Evolutionary conservation across 2,888 invertebrate genomes (phyloP).

Genomic region (Tetanocera ferruginea): DNA sequence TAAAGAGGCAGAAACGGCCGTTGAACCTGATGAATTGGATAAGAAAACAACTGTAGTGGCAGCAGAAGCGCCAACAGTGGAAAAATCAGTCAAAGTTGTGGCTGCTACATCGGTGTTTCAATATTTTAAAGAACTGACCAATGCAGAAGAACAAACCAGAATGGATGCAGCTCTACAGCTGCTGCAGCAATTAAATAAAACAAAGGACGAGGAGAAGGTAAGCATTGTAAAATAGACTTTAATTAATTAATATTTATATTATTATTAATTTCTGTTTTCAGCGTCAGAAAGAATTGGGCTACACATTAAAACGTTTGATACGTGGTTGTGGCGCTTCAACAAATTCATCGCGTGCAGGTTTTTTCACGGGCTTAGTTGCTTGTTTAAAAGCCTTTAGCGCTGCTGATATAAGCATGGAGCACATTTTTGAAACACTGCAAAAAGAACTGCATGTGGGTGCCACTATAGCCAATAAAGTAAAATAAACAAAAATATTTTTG

Average conservation of each 20-base stretch:
- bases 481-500: not conserved
- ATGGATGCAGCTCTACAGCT: constrained; percentile 55
- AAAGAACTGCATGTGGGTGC: constrained; percentile 76
- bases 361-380: constrained; percentile 78
- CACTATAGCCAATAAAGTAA: constrained; percentile 56
- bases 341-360: constrained; percentile 76
- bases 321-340: constrained; percentile 81
- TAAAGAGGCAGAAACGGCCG: constrained; percentile 16
- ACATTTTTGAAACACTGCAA: constrained; percentile 74
- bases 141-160: constrained; percentile 52
- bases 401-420: constrained; percentile 71
- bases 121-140: constrained; percentile 59
- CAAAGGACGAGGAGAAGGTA: constrained; percentile 57
- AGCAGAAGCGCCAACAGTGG: not conserved
- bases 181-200: constrained; percentile 54
- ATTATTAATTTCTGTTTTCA: constrained; percentile 68
- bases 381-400: constrained; percentile 70
- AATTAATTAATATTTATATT: not conserved
- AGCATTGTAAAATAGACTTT: not conserved
- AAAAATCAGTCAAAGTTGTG: constrained; percentile 48
- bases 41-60: not conserved
- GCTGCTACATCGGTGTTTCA: constrained; percentile 55
- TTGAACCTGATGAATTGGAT: not conserved
- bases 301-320: constrained; percentile 78
- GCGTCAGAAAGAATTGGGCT: constrained; percentile 75